Evolutionary conservation across 2,113 vertebrate species (phyloP).

Genomic region (Falco punctatus): DNA sequence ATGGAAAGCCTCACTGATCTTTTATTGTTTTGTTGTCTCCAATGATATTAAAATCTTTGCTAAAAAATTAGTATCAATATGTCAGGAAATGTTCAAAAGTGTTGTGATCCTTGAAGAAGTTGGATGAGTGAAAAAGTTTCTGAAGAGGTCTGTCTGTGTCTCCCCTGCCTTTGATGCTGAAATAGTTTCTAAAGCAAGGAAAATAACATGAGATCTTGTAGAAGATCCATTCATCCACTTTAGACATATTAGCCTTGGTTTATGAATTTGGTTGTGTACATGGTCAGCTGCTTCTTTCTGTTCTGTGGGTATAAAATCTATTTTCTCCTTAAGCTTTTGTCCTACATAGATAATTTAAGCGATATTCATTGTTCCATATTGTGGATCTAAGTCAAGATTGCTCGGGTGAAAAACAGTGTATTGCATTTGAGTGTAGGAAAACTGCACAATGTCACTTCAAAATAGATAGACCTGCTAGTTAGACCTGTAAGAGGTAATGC

Average conservation of each 20-base stretch:
- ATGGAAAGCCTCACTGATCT: background rate
- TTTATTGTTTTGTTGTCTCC: background rate
- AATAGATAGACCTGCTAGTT: background rate
- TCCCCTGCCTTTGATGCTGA: background rate
- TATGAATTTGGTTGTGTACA: background rate
- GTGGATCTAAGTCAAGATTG: background rate
- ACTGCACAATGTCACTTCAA: background rate
- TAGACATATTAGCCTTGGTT: background rate
- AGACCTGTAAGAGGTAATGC: background rate
- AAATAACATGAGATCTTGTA: background rate
- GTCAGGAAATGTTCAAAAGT: background rate
- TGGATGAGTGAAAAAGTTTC: background rate
- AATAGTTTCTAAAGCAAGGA: background rate
- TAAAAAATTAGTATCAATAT: background rate
- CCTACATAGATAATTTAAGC: slow-evolving; percentile 26
- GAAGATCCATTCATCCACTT: background rate
- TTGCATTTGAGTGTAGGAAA: background rate
- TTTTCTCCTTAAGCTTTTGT: background rate
- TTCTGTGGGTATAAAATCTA: background rate
- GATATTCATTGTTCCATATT: background rate
- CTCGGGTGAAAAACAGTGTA: background rate
- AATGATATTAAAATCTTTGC: background rate
- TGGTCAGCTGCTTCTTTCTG: background rate
- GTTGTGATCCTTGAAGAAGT: background rate
- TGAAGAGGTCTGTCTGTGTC: background rate